Base-by-base conservation (phyloP, 1,140 invertebrate species). In the Gonioctena quinquepunctata region DNA sequence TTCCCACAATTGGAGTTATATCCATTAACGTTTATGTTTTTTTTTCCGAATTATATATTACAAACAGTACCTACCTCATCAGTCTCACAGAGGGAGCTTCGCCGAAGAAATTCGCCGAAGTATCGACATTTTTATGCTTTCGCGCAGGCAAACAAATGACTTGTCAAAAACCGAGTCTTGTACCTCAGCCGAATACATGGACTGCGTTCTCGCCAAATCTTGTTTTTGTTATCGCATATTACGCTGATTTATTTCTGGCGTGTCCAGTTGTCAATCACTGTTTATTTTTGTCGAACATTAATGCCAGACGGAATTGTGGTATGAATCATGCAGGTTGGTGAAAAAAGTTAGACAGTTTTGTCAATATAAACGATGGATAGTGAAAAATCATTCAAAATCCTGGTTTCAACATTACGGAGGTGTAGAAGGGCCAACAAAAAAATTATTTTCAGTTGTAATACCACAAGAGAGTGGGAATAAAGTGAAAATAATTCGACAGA, bases 101-200 rank as follows among this genome's bases (percentile, higher is more conserved):
- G 33, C 11, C 11, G 16, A 42, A 42, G 33, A 42, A 42, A 42
- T n/a, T n/a, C n/a, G n/a, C n/a, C n/a, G n/a, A 42, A 42, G 33
- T 59, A 25, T 59, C 13, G 56, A 16, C 56, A 59, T 59, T 59
- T 59, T 25, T 59, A 59, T 59, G 23, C 56, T 59, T 25, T 59
- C 23, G 23, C 25, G n/a, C 25, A 13, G 25, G n/a, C 21, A 59
- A 59, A 59, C 56, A 25, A 59, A 59, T 59, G 56, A 59, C 56
- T 59, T 59, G 56, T 59, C 56, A 59, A 59, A 59, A 59, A 59
- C 8, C 56, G 25, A 25, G 21, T 59, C 56, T 59, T 26, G 21
- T 59, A 26, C 56, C 25, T 59, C 26, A 23, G n/a, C 26, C 56
- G 56, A 59, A 59, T 25, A 59, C 25, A 59, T 16, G n/a, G 23